A percentile compares a stretch with the other conserved stretches of the same genome.
Evolutionary conservation across 2,888 invertebrate species (phyloP).

Genomic region (Plebejus argus): DNA sequence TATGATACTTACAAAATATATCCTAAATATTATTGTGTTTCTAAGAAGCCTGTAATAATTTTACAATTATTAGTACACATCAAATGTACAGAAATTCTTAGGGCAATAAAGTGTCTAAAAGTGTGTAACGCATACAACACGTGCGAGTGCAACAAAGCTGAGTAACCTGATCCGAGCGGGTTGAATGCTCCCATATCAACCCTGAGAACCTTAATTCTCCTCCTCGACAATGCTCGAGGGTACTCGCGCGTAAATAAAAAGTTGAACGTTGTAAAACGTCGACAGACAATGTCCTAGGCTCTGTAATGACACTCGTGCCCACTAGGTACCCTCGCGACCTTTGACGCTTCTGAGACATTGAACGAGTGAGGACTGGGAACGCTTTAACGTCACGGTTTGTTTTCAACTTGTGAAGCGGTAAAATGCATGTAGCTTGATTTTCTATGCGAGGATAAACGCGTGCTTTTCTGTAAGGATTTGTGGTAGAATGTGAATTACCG

Average conservation of each 20-base stretch:
- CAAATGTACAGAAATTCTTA: no score
- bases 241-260: conserved; percentile 80
- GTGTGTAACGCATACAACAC: conserved; percentile 52
- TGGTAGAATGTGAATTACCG: neutral
- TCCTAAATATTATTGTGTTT: no score
- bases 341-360: conserved; percentile 36
- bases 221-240: conserved; percentile 73
- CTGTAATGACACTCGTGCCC: conserved; percentile 69
- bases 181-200: conserved; percentile 80
- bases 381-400: neutral
- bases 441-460: neutral
- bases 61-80: no score
- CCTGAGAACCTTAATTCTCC: conserved; percentile 77
- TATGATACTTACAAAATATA: no score
- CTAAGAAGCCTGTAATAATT: no score
- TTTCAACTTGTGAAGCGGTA: neutral
- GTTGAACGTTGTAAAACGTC: conserved; percentile 70
- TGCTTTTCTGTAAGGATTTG: neutral
- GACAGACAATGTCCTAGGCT: conserved; percentile 74
- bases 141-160: conserved; percentile 77
- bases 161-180: conserved; percentile 77
- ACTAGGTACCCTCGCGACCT: conserved; percentile 62
- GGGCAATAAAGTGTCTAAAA: neutral
- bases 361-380: conserved; percentile 26
- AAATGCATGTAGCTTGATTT: conserved; percentile 2